Base-by-base conservation (phyloP, 2,113 vertebrate species). In the Zosterops lateralis region DNA sequence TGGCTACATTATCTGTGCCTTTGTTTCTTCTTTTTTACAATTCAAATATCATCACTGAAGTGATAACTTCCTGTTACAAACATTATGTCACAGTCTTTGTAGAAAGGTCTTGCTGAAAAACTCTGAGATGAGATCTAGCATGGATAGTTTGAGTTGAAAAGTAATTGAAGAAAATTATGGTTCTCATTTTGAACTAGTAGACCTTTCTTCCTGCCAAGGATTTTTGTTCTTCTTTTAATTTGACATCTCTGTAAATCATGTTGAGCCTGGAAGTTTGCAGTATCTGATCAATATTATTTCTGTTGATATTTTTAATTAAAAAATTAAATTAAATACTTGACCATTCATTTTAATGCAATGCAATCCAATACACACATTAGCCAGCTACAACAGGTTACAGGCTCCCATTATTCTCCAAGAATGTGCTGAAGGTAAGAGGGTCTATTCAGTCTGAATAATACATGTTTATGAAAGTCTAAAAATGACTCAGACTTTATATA, bases 381-480 rank as follows among this genome's bases (percentile, higher is more conserved):
- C 66, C 45, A 61, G n/a, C 58, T 84, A 81, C 81, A 72, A 48
- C 32, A 62, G 44, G 29, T 91, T 92, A 73, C 72, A 76, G 73
- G 60, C 36, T 93, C 25, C 62, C 34, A 45, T 92, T 94, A 83
- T 73, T 90, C 60, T 83, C 67, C 13, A 68, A 67, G 78, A 66
- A 45, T 50, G 75, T 92, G 47, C 45, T 73, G 90, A 87, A 95
- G 73, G 82, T 90, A 83, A 84, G 53, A 92, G 54, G 58, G 66
- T 74, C 86, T 56, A 8, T 94, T 96, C 83, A 73, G 72, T 67
- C 78, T 95, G 90, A 97, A 96, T 96, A 96, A 95, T 95, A 45
- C 76, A 91, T 87, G 89, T 88, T 89, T 93, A 77, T 97, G 82
- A 88, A 96, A 93, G 89, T 92, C 89, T 91, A 91, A 91, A 96